Conservation (phyloP, 2,113 vertebrate species). For the Marcusenius ussheri region DNA sequence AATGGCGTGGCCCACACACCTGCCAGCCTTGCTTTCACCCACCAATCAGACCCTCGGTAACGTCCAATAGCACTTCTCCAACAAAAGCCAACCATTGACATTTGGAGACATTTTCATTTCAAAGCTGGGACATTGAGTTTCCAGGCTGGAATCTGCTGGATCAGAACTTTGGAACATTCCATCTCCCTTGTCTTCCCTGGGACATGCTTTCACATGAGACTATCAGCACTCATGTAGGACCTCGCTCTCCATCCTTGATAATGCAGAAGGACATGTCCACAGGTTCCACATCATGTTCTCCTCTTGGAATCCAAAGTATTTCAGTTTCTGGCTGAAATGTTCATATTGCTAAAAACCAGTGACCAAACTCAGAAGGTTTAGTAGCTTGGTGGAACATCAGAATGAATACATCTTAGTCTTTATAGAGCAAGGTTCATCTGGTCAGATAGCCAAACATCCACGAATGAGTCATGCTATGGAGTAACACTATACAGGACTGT, state of each 20-base stretch:
- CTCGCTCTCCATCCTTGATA: neutral
- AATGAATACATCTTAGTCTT: neutral
- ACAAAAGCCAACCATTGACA: conserved; percentile 45
- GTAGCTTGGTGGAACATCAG: neutral
- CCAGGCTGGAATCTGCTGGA: conserved; percentile 35
- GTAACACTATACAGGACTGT: neutral
- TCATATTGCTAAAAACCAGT: neutral
- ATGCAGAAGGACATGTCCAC: neutral
- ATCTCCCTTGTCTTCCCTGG: neutral
- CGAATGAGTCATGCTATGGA: neutral
- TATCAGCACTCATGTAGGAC: neutral
- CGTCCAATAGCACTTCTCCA: neutral
- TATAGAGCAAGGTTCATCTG: neutral
- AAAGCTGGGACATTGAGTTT: conserved; percentile 44
- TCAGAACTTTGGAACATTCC: conserved; percentile 37
- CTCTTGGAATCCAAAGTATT: neutral
- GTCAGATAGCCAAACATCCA: neutral
- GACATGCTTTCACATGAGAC: conserved; percentile 15
- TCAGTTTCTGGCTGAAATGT: neutral
- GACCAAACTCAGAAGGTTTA: neutral
- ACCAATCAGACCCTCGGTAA: neutral
- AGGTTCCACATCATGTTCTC: neutral
- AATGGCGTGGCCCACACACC: neutral
- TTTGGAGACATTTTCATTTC: conserved; percentile 58
- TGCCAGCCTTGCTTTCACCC: neutral